Conservation (phyloP, 2,888 invertebrate species). For the Drosophila nigritarsus region DNA sequence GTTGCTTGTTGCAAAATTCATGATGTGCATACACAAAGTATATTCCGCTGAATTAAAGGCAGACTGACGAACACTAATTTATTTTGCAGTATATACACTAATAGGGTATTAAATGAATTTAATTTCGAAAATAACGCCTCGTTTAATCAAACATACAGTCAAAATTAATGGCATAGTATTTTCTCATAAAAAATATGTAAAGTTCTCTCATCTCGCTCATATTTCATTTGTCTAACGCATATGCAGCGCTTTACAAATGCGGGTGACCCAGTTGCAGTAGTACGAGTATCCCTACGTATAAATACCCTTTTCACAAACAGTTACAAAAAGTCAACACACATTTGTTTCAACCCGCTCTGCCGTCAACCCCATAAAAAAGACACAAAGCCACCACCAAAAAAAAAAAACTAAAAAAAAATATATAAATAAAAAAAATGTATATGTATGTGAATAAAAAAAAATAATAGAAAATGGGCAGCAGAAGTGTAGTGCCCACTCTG, state of each 20-base stretch:
- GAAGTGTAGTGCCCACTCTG: constrained; percentile 25
- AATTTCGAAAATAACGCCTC: constrained; percentile 12
- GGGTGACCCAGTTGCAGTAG: constrained; percentile 50
- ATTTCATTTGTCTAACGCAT: constrained; percentile 47
- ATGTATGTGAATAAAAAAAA: constrained; percentile 1
- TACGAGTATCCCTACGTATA: constrained; percentile 43
- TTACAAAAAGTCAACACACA: constrained; percentile 35
- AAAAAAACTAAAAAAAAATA: constrained; percentile 14
- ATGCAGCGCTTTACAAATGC: constrained; percentile 37
- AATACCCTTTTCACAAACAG: constrained; percentile 51
- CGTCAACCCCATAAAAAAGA: constrained; percentile 55
- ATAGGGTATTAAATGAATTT: constrained; percentile 12
- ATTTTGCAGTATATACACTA: neutral
- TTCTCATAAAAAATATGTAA: constrained; percentile 25
- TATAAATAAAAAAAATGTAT: constrained; percentile 25
- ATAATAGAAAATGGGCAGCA: constrained; percentile 20
- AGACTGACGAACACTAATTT: neutral
- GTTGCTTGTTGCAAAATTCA: constrained; percentile 17
- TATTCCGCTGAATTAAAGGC: neutral
- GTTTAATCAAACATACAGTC: constrained; percentile 3
- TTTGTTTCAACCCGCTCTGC: constrained; percentile 54
- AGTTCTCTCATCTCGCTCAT: constrained; percentile 26
- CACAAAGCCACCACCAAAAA: constrained; percentile 70
- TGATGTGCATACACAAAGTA: constrained; percentile 23
- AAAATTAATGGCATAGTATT: constrained; percentile 29